Evolutionary conservation across 2,113 vertebrate genomes (phyloP).

Genomic region (Cebidichthys violaceus): DNA sequence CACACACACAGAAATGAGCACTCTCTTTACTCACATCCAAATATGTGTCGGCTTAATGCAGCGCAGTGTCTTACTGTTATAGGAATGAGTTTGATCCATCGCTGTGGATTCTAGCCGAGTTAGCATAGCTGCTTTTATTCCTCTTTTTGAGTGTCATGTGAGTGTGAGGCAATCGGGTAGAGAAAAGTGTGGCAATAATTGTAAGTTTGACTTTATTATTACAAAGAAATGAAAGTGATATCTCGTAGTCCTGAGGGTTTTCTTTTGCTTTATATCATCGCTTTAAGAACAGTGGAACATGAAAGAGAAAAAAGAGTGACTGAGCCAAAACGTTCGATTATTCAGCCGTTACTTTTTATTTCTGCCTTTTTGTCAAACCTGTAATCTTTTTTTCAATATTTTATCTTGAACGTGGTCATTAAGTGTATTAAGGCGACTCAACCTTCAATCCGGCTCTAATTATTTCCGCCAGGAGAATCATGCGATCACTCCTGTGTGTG

Average conservation of each 20-base stretch:
- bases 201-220: conserved; percentile 61
- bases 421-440: conserved; percentile 25
- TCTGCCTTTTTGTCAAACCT: conserved; percentile 15
- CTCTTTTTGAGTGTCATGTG: neutral
- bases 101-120: conserved; percentile 11
- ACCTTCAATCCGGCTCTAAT: neutral
- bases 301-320: conserved; percentile 24
- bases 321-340: conserved; percentile 16
- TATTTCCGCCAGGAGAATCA: neutral
- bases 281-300: conserved; percentile 29
- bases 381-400: conserved; percentile 3
- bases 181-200: conserved; percentile 54
- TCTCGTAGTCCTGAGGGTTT: conserved; percentile 49
- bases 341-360: conserved; percentile 20
- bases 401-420: conserved; percentile 36
- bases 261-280: conserved; percentile 40
- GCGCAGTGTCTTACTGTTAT: conserved; percentile 21
- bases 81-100: conserved; percentile 24
- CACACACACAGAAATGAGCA: neutral
- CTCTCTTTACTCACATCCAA: neutral
- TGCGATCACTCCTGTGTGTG: neutral
- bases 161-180: conserved; percentile 29
- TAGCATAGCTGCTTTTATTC: neutral
- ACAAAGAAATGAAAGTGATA: conserved; percentile 67
- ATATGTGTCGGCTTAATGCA: conserved; percentile 14